Evolutionary conservation across 2,888 invertebrate genomes (phyloP).

Genomic region (Sepioteuthis lessoniana): DNA sequence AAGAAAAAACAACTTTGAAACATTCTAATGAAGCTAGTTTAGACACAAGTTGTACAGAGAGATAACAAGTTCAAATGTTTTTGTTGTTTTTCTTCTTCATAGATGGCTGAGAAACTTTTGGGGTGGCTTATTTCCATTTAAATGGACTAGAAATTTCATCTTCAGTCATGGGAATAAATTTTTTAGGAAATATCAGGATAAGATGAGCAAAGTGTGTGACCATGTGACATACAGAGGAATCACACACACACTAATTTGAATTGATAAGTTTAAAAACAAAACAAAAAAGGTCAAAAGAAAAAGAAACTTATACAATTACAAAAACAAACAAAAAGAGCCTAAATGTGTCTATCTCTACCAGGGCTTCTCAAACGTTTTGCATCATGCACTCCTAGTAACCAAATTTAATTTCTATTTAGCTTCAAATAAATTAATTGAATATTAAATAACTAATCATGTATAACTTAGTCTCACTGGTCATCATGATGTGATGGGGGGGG

Average conservation of each 20-base stretch:
- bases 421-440: no score
- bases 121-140: neutral
- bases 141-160: neutral
- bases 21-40: no score
- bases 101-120: neutral
- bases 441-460: no score
- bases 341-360: no score
- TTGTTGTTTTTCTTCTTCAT: neutral
- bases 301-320: neutral
- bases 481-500: no score
- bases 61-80: neutral
- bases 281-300: neutral
- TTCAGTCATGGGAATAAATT: neutral
- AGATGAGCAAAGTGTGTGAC: neutral
- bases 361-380: no score
- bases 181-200: neutral
- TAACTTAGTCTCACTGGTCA: no score
- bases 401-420: no score
- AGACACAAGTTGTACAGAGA: neutral
- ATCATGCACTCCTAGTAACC: no score
- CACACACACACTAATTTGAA: neutral
- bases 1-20: neutral
- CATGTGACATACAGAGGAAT: neutral
- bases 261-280: neutral
- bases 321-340: neutral